Evolutionary conservation across 2,797 vertebrate species (phyloP), one percentile per base, ranked within the genome.

Genomic region (Fratercula arctica): DNA sequence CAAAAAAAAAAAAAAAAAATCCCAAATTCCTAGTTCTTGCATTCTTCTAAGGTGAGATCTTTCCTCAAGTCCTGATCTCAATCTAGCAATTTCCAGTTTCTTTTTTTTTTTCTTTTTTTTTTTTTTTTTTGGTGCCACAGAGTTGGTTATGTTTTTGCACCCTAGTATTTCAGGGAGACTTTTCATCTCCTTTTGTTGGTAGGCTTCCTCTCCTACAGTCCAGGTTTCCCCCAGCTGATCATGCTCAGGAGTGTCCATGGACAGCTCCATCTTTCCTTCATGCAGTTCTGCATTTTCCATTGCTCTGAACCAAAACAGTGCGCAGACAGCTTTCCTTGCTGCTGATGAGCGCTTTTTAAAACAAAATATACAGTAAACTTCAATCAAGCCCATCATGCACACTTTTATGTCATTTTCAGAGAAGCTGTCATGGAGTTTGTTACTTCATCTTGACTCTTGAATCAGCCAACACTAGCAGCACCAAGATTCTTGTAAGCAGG

Each of bases 261-360:
- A 31, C 16, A 60, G 17, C 3, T 75, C 18, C 10, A 19, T 37
- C 20, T 63, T 77, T 78, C 23, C 11, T 78, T 68, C 17, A 13
- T 31, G 19, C 37, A 72, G 11, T n/a, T 67, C 20, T 35, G 29
- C 18, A 72, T 3, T 33, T 64, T 72, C 33, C 16, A 25, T 15
- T 64, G 10, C 25, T 64, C 10, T 23, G 56, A n/a, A 85, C 28
- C 2, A 35, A 74, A 87, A 26, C 7, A 56, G 16, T 18, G 23
- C 78, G 4, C 25, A 76, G 48, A 46, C 0, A 16, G 3, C 10
- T 10, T 41, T 39, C 13, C 19, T 64, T 21, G 28, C 5, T 75
- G n/a, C 6, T 45, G 11, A 13, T 0, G 0, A 73, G 6, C 5
- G 37, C 1, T 24, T 76, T 60, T 68, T 6, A 68, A 78, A 75